Evolutionary conservation across 2,113 vertebrate genomes (phyloP).

Genomic region (Panthera leo): DNA sequence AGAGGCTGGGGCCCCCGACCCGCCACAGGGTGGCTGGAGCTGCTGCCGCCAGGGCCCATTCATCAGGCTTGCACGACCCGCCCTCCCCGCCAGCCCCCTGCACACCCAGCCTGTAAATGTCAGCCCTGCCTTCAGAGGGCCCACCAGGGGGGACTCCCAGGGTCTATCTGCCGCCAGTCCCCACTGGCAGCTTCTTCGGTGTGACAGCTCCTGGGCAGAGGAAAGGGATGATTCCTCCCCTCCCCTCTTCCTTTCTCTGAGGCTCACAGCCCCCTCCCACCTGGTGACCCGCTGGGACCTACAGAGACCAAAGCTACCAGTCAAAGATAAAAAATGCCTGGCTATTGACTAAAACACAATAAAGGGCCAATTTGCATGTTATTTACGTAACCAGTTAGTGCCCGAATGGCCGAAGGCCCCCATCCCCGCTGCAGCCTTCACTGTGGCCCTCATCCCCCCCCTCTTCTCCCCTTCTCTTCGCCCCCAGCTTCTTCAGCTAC

Average conservation of each 20-base stretch:
- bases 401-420: too few species aligned
- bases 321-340: conserved; percentile 59
- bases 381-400: conserved; percentile 55
- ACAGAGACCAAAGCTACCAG: conserved; percentile 31
- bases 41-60: conserved; percentile 69
- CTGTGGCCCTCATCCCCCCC: neutral
- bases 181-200: neutral
- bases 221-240: neutral
- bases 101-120: neutral
- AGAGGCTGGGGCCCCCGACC: neutral
- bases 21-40: conserved; percentile 40
- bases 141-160: neutral
- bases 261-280: conserved; percentile 19
- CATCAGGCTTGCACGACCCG: conserved; percentile 43
- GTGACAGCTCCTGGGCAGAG: conserved; percentile 9
- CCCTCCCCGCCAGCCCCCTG: neutral
- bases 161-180: conserved; percentile 1
- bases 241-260: neutral
- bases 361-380: conserved; percentile 27
- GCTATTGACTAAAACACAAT: conserved; percentile 47
- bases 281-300: conserved; percentile 53
- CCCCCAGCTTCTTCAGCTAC: too few species aligned
- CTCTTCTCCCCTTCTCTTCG: neutral
- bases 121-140: neutral
- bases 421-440: neutral